These are phyloP conservation scores for Rhingia campestris DNA, from an alignment of 2,888 invertebrate species.

Conservation along the genomic window DNA sequence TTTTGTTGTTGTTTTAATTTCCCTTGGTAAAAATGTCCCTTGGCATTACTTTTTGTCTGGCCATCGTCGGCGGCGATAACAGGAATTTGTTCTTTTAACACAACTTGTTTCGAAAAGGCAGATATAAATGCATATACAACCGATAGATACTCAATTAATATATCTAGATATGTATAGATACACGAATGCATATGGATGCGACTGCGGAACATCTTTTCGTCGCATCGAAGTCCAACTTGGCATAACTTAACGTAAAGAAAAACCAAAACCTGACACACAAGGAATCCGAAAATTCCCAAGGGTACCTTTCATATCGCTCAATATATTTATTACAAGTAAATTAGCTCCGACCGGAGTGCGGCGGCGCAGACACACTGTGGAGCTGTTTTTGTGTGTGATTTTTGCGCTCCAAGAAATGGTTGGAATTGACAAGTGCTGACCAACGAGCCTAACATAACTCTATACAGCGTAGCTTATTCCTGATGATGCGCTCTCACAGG, in stretches of 20 bases:
- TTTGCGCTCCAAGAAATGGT: constrained; percentile 40
- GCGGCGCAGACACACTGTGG: constrained; percentile 12
- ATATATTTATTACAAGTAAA: constrained; percentile 76
- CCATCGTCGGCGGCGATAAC: constrained; percentile 59
- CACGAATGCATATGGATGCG: constrained; percentile 49
- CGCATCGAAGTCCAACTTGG: constrained; percentile 5
- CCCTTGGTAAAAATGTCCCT: constrained; percentile 48
- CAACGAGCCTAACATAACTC: constrained; percentile 51
- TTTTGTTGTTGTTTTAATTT: neutral
- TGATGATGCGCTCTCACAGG: neutral
- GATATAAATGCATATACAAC: constrained; percentile 63
- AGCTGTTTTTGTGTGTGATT: constrained; percentile 34
- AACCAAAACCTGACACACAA: constrained; percentile 49
- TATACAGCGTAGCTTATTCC: constrained; percentile 22
- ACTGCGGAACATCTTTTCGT: neutral
- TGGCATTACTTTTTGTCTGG: constrained; percentile 50
- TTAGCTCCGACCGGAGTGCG: constrained; percentile 58
- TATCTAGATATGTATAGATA: constrained; percentile 53
- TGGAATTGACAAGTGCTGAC: constrained; percentile 68
- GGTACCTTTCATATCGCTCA: constrained; percentile 75
- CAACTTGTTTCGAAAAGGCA: constrained; percentile 54
- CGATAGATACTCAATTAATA: constrained; percentile 70
- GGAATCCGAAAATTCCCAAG: constrained; percentile 61
- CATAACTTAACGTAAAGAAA: constrained; percentile 44
- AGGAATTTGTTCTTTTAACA: constrained; percentile 66